Conservation (phyloP, 2,113 vertebrate genomes). For the Xenopus tropicalis region DNA sequence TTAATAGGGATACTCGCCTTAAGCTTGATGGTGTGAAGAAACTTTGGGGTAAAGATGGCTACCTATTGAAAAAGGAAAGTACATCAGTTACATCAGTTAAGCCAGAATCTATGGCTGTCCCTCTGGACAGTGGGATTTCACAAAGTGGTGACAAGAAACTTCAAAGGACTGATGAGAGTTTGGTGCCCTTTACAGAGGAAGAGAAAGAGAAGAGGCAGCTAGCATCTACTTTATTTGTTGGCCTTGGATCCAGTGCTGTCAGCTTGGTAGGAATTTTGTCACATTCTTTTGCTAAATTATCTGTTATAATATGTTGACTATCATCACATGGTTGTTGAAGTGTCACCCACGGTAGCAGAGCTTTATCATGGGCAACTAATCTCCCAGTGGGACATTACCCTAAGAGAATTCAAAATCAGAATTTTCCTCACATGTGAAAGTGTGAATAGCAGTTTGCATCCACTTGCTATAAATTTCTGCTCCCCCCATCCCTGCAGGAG, state of each 20-base stretch:
- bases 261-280: slow-evolving; percentile 72
- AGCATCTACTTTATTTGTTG: slow-evolving; percentile 86
- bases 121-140: slow-evolving; percentile 50
- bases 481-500: too few species aligned
- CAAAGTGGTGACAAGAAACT: slow-evolving; percentile 40
- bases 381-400: too few species aligned
- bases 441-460: too few species aligned
- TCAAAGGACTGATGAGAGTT: slow-evolving; percentile 35
- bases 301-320: too few species aligned
- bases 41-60: slow-evolving; percentile 92
- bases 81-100: slow-evolving; percentile 49
- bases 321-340: too few species aligned
- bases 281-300: neutral
- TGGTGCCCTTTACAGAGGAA: slow-evolving; percentile 53
- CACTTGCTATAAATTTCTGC: too few species aligned
- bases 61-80: slow-evolving; percentile 77
- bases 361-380: too few species aligned
- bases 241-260: slow-evolving; percentile 71
- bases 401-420: too few species aligned
- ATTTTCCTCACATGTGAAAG: too few species aligned
- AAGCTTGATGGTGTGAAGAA: slow-evolving; percentile 85
- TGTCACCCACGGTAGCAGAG: too few species aligned
- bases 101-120: slow-evolving; percentile 47
- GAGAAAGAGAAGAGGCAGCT: slow-evolving; percentile 82
- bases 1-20: slow-evolving; percentile 67